Base-by-base conservation (phyloP, 2,888 invertebrate species). In the Fragum fragum region DNA sequence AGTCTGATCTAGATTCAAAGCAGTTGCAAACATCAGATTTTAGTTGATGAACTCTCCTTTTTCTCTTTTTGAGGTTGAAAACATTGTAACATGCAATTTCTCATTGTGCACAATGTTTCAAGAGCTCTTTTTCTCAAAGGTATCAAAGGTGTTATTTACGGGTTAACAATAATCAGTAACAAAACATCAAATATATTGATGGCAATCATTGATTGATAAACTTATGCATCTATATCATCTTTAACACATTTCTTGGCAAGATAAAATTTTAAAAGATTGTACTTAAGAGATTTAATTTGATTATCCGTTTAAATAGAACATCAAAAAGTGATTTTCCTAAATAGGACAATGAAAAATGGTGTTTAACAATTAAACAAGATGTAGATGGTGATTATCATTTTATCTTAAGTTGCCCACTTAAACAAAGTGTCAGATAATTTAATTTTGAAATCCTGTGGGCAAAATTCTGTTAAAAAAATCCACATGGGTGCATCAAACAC, bases 381-480 rank as follows among this genome's bases (percentile, higher is more conserved):
- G 39, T 42, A 14, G 42, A 66, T 2, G n/a, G 21, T 23, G 66
- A 66, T 66, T 21, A 66, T 66, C 66, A 66, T n/a, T n/a, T 66
- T 32, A 66, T 66, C 66, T 66, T 42, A 6, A 36, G 26, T 42
- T 42, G 39, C 18, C 36, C 66, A 66, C 66, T 66, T 66, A 42
- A 66, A 66, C 23, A 42, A 66, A 66, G 66, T 66, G 66, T 66
- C 23, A 42, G 21, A 23, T 66, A 23, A 66, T 39, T 66, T 66
- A 21, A 42, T 66, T 66, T 66, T 14, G 9, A 66, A 42, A 23
- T 16, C 63, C 63, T 18, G 16, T 9, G n/a, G 63, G 63, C 36
- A 63, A 63, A 29, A 1, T 57, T 57, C 9, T 14, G 28, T 11
- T 57, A 18, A n/a, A 53, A n/a, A 53, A 7, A 1, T n/a, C 23